phyloP scores from a whole-genome alignment of 2,797 vertebrate species.

The Xenopus petersii region DNA sequence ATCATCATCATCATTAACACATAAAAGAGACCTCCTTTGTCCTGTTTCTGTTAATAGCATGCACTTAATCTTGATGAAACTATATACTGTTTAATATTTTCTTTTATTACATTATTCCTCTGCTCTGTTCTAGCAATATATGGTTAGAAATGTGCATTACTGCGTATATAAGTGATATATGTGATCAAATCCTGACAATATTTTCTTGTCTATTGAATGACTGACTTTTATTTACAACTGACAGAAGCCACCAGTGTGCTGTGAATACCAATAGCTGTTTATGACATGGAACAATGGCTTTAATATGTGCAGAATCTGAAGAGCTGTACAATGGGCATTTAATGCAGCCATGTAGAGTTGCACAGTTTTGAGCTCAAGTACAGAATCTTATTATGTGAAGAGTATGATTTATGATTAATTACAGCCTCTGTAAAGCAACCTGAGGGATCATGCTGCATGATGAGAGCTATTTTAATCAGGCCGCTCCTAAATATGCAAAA shows the following conservation, averaged over 20 bases:
- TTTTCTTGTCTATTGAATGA: neutral
- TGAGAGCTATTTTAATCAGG: slow-evolving; percentile 49
- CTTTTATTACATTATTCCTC: no score
- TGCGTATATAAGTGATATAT: no score
- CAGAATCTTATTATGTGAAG: slow-evolving; percentile 32
- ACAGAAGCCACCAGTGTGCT: neutral
- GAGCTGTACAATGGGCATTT: slow-evolving; percentile 11
- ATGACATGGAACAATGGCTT: neutral
- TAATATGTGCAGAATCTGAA: neutral
- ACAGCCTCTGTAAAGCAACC: slow-evolving; percentile 37
- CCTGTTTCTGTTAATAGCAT: no score
- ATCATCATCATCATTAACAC: no score
- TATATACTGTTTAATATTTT: no score
- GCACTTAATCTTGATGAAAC: no score
- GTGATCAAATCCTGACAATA: neutral
- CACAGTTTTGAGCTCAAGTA: slow-evolving; percentile 10
- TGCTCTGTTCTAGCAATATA: no score
- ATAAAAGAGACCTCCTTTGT: no score
- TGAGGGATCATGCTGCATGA: slow-evolving; percentile 33
- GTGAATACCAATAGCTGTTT: neutral
- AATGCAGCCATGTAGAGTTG: neutral
- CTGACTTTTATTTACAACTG: slow-evolving; percentile 3
- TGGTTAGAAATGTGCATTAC: no score
- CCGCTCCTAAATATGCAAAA: slow-evolving; percentile 48
- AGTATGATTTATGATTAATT: slow-evolving; percentile 48